Conservation (phyloP, 2,888 invertebrate genomes). For the Latrodectus hesperus region DNA sequence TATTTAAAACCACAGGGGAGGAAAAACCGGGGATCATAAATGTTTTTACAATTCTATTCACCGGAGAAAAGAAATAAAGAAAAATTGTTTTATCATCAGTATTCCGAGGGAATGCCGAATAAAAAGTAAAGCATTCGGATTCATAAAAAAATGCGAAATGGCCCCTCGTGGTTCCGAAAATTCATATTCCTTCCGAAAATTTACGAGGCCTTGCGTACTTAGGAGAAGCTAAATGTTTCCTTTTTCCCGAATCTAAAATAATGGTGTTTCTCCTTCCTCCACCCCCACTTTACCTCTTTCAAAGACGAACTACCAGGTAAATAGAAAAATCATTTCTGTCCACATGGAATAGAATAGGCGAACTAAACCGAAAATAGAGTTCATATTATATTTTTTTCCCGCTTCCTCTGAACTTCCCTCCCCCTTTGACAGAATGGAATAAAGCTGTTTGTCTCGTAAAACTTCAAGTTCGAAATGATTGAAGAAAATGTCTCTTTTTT, state of each 20-base stretch:
- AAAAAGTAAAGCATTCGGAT: background rate
- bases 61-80: constrained; percentile 2
- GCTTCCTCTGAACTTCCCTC: background rate
- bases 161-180: constrained; percentile 2
- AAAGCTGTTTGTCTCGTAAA: constrained; percentile 1
- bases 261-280: background rate
- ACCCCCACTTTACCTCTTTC: background rate
- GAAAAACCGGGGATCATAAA: constrained; percentile 14
- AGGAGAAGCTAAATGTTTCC: background rate
- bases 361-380: background rate
- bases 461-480: constrained; percentile 2
- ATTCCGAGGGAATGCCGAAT: constrained; percentile 1
- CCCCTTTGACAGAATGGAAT: background rate
- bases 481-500: background rate
- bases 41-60: constrained; percentile 33
- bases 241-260: background rate
- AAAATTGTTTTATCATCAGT: background rate
- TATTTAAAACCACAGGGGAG: background rate
- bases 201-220: background rate
- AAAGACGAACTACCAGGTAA: constrained; percentile 26
- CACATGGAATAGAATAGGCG: constrained; percentile 19
- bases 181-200: background rate
- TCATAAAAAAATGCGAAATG: background rate
- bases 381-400: background rate
- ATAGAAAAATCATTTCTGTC: constrained; percentile 53